phyloP scores from a whole-genome alignment of 2,888 invertebrate species.

The Crepidodera aurea region DNA sequence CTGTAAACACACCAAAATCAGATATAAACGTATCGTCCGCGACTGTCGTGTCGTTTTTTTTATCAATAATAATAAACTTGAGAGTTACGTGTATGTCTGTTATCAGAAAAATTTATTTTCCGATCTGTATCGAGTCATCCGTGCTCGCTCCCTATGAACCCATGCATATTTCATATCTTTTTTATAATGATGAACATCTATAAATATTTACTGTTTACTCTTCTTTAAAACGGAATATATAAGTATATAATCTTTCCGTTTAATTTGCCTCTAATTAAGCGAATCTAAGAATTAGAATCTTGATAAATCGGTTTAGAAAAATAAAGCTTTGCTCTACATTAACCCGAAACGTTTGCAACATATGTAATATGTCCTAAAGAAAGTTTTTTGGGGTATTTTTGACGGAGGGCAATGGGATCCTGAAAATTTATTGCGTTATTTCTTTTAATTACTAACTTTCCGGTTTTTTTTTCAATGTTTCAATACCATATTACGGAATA shows the following conservation, averaged over 20 bases:
- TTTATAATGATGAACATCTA: constrained; percentile 9
- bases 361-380: no score
- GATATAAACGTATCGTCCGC: background rate
- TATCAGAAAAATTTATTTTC: constrained; percentile 11
- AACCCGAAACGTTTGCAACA: no score
- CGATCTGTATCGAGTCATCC: constrained; percentile 2
- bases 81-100: constrained; percentile 29
- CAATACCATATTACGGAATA: no score
- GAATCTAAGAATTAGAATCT: no score
- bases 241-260: background rate
- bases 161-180: constrained; percentile 5
- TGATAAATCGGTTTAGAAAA: no score
- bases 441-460: no score
- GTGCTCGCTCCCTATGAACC: background rate
- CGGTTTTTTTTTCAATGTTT: no score
- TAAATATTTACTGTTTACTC: constrained; percentile 8
- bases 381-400: no score
- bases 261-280: no score
- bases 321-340: no score
- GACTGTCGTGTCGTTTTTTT: constrained; percentile 5
- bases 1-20: constrained; percentile 6
- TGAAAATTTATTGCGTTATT: no score
- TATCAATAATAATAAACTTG: constrained; percentile 29
- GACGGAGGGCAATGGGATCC: no score
- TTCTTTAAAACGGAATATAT: constrained; percentile 2